These are phyloP conservation scores for Drosophila ambigua DNA, from an alignment of 1,140 invertebrate genomes.

Conservation along the genomic window DNA sequence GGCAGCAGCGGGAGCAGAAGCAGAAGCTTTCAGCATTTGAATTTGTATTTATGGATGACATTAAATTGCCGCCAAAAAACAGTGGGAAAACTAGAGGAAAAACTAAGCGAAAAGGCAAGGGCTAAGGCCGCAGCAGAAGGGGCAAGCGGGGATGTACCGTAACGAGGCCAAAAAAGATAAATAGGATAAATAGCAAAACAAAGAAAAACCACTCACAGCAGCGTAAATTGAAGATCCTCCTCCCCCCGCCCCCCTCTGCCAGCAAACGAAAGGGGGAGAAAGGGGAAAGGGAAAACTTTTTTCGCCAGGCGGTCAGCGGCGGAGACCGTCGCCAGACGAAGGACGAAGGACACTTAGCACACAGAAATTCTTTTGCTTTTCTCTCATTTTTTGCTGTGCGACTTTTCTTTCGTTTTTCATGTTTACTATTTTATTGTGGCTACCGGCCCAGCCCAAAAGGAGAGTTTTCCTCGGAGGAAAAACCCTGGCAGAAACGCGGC, in stretches of 20 bases:
- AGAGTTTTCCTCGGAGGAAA: background rate
- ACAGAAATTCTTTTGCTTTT: constrained; percentile 51
- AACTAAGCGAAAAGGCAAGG: constrained; percentile 4
- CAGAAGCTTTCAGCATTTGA: constrained; percentile 62
- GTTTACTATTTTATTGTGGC: constrained; percentile 75
- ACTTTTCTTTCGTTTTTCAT: constrained; percentile 62
- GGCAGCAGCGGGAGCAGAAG: constrained; percentile 1
- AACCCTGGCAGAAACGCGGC: background rate
- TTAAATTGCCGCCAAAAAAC: constrained; percentile 67
- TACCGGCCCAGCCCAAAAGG: constrained; percentile 3
- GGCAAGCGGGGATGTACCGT: constrained; percentile 29
- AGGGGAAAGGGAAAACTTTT: constrained; percentile 39
- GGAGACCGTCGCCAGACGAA: constrained; percentile 23
- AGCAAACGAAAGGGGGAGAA: constrained; percentile 2
- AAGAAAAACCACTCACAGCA: constrained; percentile 72
- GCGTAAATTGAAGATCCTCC: constrained; percentile 66
- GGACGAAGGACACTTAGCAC: constrained; percentile 53
- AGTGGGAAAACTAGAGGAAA: constrained; percentile 7
- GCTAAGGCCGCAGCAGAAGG: background rate
- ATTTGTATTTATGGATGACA: constrained; percentile 80
- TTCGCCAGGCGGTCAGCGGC: constrained; percentile 16
- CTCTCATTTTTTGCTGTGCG: constrained; percentile 30
- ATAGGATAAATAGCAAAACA: constrained; percentile 72
- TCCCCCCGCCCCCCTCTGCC: background rate
- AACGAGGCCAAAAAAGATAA: constrained; percentile 49